Percentiles rank a stretch among this genome's conserved stretches.
These are phyloP conservation scores for Celastrina argiolus DNA, from an alignment of 2,888 invertebrate species.

Conservation along the genomic window DNA sequence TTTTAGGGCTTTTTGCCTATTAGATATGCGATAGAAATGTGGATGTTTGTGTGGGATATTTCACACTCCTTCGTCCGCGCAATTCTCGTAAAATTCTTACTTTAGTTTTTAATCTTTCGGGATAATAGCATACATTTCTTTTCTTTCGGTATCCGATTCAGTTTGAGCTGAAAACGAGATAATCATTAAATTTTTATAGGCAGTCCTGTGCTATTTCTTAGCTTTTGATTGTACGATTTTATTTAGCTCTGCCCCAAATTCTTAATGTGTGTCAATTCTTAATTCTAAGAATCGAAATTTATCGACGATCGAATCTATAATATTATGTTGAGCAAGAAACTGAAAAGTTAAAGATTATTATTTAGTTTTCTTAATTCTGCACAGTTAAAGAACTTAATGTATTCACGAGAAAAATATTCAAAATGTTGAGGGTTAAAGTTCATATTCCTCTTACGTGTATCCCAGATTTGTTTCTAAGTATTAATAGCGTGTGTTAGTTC, in stretches of 20 bases:
- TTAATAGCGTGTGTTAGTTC: neutral
- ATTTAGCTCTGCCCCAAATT: neutral
- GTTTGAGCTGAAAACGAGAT: conserved; percentile 1
- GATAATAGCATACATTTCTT: neutral
- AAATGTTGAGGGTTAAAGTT: too few species aligned
- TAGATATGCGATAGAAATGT: too few species aligned
- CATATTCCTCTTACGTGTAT: neutral
- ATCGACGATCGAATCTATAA: neutral
- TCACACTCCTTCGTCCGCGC: too few species aligned
- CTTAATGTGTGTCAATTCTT: neutral
- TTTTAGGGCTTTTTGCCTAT: too few species aligned
- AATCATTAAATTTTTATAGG: neutral
- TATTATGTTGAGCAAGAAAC: neutral
- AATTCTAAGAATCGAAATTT: neutral
- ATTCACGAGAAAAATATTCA: too few species aligned
- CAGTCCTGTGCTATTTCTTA: neutral
- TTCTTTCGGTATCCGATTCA: neutral
- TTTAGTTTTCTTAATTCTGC: too few species aligned
- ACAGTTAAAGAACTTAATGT: too few species aligned
- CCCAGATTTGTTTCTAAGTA: neutral
- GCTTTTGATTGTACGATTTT: neutral
- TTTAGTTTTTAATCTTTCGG: too few species aligned
- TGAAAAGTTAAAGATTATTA: too few species aligned
- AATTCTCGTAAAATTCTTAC: too few species aligned
- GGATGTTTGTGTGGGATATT: too few species aligned